Percentiles rank a stretch among this genome's conserved stretches.
phyloP scores from a whole-genome alignment of 2,888 invertebrate genomes.

The Drosophila limbata region DNA sequence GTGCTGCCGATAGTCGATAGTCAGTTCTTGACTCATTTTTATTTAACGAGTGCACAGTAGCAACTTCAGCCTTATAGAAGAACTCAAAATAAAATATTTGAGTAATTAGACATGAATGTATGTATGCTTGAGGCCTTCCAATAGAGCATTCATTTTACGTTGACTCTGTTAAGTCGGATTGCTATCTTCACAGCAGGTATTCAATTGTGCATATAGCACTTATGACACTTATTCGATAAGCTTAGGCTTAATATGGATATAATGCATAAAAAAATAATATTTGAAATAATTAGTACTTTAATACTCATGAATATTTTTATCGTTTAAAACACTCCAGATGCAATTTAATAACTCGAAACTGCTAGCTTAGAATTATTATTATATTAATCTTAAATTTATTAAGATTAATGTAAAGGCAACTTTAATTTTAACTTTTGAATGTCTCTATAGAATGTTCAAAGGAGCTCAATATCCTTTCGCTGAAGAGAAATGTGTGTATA shows the following conservation, averaged over 20 bases:
- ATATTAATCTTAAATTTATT: not conserved
- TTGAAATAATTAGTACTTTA: not conserved
- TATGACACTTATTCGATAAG: constrained; percentile 30
- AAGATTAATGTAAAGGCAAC: not conserved
- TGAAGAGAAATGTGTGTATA: not conserved
- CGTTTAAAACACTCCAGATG: too few relatives aligned
- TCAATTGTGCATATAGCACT: constrained; percentile 39
- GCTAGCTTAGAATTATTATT: not conserved
- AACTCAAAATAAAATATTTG: not conserved
- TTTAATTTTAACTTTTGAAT: not conserved
- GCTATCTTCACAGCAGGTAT: constrained; percentile 42
- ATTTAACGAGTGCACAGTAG: constrained; percentile 52
- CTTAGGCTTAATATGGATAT: not conserved
- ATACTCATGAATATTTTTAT: not conserved
- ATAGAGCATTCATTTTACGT: constrained; percentile 40
- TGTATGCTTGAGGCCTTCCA: constrained; percentile 54
- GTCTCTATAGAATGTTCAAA: not conserved
- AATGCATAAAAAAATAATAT: not conserved
- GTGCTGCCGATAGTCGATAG: constrained; percentile 56
- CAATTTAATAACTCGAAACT: not conserved
- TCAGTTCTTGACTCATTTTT: constrained; percentile 47
- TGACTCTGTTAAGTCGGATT: constrained; percentile 49
- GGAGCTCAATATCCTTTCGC: not conserved
- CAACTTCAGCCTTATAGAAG: constrained; percentile 32
- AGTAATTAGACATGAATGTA: constrained; percentile 17